Percentiles rank a stretch among this genome's conserved stretches.
These are phyloP conservation scores for Aporophyla nigra DNA, from an alignment of 2,888 invertebrate genomes.

Conservation along the genomic window DNA sequence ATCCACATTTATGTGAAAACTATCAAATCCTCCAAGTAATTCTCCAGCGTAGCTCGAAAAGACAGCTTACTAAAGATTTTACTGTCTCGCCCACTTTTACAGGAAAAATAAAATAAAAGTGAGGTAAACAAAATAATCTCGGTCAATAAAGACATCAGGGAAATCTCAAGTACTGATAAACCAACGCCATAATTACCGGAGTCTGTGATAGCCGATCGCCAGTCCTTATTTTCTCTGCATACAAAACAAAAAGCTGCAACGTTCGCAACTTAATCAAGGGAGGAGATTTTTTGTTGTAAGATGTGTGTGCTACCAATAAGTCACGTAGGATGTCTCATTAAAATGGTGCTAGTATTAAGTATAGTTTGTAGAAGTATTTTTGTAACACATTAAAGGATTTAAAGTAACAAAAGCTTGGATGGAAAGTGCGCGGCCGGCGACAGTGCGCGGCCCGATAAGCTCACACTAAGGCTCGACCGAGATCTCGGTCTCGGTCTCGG, in stretches of 20 bases:
- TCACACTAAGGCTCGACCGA: too few relatives aligned
- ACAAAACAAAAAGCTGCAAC: constrained; percentile 71
- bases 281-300: constrained; percentile 69
- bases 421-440: constrained; percentile 74
- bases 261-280: constrained; percentile 76
- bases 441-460: constrained; percentile 82
- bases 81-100: constrained; percentile 36
- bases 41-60: constrained; percentile 40
- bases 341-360: constrained; percentile 73
- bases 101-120: constrained; percentile 48
- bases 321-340: constrained; percentile 80
- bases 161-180: constrained; percentile 82
- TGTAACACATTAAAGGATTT: constrained; percentile 59
- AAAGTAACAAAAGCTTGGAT: constrained; percentile 74
- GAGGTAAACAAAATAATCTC: constrained; percentile 74
- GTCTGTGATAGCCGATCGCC: constrained; percentile 77
- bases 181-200: constrained; percentile 82
- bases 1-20: constrained; percentile 31
- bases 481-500: too few relatives aligned
- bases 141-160: constrained; percentile 83
- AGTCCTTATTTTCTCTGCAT: constrained; percentile 73
- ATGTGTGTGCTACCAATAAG: constrained; percentile 67
- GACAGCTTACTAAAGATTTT: constrained; percentile 46
- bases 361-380: constrained; percentile 66
- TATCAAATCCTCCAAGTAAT: constrained; percentile 29